Conservation (phyloP, 2,888 invertebrate genomes). For the Caenorhabditis doughertyi region DNA sequence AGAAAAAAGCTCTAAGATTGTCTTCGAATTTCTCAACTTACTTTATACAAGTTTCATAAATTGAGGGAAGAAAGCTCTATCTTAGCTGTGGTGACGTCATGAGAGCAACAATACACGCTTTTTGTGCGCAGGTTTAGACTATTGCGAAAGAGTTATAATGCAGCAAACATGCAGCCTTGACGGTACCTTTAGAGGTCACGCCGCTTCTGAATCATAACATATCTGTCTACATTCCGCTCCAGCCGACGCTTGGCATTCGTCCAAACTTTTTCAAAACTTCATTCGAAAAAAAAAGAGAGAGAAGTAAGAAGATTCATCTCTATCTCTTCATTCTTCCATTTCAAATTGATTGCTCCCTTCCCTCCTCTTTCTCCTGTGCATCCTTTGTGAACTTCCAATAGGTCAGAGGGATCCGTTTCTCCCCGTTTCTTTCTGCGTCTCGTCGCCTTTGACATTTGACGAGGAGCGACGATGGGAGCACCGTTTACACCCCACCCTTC, state of each 20-base stretch:
- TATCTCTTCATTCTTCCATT: conserved; percentile 22
- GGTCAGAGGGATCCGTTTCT: conserved; percentile 49
- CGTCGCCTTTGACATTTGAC: conserved; percentile 34
- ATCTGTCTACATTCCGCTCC: background rate
- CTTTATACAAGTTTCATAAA: conserved; percentile 30
- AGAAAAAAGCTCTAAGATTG: conserved; percentile 1
- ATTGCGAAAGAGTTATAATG: conserved; percentile 35
- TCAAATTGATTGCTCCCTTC: conserved; percentile 53
- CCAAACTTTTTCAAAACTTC: conserved; percentile 15
- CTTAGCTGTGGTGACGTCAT: conserved; percentile 46
- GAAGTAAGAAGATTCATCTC: background rate
- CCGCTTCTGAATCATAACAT: conserved; percentile 13
- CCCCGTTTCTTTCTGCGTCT: conserved; percentile 38
- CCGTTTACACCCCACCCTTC: conserved; percentile 58
- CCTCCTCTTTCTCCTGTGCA: conserved; percentile 27
- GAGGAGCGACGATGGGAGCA: conserved; percentile 36
- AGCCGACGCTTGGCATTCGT: background rate
- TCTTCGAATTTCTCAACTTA: background rate
- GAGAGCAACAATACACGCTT: conserved; percentile 40
- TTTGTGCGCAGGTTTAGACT: conserved; percentile 36
- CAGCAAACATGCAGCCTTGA: conserved; percentile 31
- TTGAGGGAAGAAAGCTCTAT: conserved; percentile 13
- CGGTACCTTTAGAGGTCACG: background rate
- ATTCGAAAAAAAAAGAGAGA: background rate
- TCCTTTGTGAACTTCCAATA: conserved; percentile 56